phyloP scores from a whole-genome alignment of 2,888 invertebrate genomes.

The Iphiclides podalirius region DNA sequence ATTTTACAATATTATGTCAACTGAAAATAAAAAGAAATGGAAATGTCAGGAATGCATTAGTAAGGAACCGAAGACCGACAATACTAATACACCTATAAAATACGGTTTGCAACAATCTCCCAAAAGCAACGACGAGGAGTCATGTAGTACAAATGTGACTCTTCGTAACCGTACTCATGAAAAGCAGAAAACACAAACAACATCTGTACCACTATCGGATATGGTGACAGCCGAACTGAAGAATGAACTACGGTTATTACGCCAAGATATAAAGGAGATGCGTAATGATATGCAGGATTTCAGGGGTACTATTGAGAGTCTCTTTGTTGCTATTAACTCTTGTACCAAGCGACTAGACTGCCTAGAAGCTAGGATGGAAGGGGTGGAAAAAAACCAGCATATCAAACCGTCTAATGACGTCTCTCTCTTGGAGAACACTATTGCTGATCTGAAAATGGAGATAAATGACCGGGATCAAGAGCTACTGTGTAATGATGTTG shows the following conservation, averaged over 20 bases:
- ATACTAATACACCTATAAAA: not conserved
- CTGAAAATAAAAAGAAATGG: constrained; percentile 1
- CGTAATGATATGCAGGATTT: not conserved
- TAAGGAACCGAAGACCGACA: not conserved
- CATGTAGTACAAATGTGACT: too few species aligned
- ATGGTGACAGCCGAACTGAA: not conserved
- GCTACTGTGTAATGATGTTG: too few species aligned
- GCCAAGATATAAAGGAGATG: not conserved
- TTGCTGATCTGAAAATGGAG: too few species aligned
- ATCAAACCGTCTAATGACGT: not conserved
- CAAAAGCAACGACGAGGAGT: not conserved
- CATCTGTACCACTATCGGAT: not conserved
- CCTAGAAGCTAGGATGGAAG: not conserved
- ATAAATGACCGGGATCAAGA: too few species aligned
- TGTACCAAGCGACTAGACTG: not conserved
- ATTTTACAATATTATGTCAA: constrained; percentile 4
- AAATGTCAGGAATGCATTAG: constrained; percentile 2
- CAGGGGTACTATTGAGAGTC: not conserved
- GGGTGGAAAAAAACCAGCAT: not conserved
- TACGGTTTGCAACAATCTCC: not conserved
- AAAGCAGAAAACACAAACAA: not conserved
- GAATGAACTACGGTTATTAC: not conserved
- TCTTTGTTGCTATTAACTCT: not conserved
- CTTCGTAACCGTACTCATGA: not conserved
- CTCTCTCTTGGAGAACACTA: too few species aligned